Evolutionary conservation across 2,888 invertebrate species (phyloP).

Genomic region (Hirudinaria manillensis): DNA sequence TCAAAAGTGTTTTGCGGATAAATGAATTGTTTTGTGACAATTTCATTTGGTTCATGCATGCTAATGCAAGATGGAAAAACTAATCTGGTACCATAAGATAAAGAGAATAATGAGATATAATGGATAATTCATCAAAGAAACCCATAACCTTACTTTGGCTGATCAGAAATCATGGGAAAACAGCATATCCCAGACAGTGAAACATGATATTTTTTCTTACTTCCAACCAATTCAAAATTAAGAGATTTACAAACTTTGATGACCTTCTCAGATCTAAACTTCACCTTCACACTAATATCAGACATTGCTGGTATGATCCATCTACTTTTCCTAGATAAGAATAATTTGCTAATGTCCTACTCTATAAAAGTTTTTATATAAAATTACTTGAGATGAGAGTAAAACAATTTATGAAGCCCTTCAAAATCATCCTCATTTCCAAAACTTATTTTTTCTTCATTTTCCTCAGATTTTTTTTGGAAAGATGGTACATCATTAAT

Average conservation of each 20-base stretch:
- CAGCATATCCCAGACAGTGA: constrained; percentile 54
- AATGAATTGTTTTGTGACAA: constrained; percentile 53
- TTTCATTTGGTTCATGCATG: constrained; percentile 49
- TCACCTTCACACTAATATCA: constrained; percentile 48
- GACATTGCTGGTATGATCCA: constrained; percentile 53
- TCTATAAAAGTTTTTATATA: too few relatives aligned
- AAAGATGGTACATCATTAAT: too few relatives aligned
- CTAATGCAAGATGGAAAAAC: constrained; percentile 54
- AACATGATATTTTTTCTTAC: constrained; percentile 52
- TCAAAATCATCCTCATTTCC: too few relatives aligned
- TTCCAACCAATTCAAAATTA: constrained; percentile 55
- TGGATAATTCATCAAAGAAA: neutral
- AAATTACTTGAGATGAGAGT: too few relatives aligned
- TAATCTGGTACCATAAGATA: constrained; percentile 43
- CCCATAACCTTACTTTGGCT: constrained; percentile 48
- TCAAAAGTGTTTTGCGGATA: constrained; percentile 51
- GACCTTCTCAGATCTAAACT: constrained; percentile 53
- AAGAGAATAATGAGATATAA: constrained; percentile 17
- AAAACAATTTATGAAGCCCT: too few relatives aligned
- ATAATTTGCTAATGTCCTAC: neutral
- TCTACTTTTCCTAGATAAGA: constrained; percentile 46
- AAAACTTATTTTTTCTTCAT: too few relatives aligned
- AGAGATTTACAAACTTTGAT: constrained; percentile 55
- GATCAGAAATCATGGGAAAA: constrained; percentile 54
- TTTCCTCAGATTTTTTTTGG: too few relatives aligned